Conservation (phyloP, 2,797 vertebrate genomes). For the Cyprinodon diabolis region DNA sequence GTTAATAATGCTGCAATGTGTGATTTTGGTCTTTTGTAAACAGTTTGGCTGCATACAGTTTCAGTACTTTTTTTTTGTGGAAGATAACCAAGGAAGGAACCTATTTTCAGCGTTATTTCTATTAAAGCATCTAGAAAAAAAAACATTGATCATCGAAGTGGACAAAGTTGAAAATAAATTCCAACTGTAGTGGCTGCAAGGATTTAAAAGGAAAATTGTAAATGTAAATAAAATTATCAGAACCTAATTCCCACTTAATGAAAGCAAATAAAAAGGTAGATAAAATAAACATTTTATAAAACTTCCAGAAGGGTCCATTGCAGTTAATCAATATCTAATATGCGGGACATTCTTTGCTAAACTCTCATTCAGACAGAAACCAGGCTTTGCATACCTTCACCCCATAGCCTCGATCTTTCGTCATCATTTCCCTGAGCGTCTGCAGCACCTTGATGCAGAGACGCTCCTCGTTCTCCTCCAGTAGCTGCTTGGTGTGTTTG, state of each 20-base stretch:
- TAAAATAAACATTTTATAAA: not conserved
- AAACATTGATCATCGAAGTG: slow-evolving; percentile 3
- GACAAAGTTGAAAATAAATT: not conserved
- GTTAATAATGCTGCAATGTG: slow-evolving; percentile 65
- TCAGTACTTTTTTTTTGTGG: not conserved
- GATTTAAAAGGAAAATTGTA: not conserved
- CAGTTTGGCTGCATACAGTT: not conserved
- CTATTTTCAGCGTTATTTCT: not conserved
- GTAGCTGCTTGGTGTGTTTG: slow-evolving; percentile 96
- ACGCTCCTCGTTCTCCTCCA: slow-evolving; percentile 98
- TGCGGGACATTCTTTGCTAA: slow-evolving; percentile 19
- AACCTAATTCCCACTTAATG: not conserved
- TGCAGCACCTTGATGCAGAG: slow-evolving; percentile 98
- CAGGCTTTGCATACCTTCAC: slow-evolving; percentile 90
- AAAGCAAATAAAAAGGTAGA: not conserved
- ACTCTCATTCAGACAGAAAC: slow-evolving; percentile 14
- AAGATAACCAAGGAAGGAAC: slow-evolving; percentile 11
- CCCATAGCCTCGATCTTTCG: slow-evolving; percentile 95
- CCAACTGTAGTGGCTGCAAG: not conserved
- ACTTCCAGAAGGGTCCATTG: not conserved
- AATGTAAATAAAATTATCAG: not conserved
- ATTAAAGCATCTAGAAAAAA: not conserved
- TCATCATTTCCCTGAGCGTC: slow-evolving; percentile 99
- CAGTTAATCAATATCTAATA: not conserved
- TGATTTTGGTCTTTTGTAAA: not conserved